Percentiles rank a stretch among this genome's conserved stretches.
phyloP scores from a whole-genome alignment of 1,140 invertebrate species.

The Zaprionus camerounensis region DNA sequence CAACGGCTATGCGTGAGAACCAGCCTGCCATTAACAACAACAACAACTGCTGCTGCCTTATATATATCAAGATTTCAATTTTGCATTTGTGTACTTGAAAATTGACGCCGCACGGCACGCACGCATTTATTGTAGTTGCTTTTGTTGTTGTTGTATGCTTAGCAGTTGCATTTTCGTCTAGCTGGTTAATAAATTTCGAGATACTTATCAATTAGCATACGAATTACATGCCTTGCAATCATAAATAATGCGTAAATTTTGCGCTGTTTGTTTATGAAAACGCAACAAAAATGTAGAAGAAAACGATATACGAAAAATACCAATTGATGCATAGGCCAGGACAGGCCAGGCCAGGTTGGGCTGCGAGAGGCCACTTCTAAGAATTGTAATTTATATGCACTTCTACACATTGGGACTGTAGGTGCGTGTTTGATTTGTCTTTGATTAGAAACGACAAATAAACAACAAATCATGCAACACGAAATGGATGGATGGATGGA shows the following conservation, averaged over 20 bases:
- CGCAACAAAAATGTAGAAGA: slow-evolving; percentile 36
- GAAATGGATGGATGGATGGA: slow-evolving; percentile 36
- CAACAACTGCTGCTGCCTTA: slow-evolving; percentile 58
- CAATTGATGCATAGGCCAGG: slow-evolving; percentile 65
- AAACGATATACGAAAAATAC: slow-evolving; percentile 32
- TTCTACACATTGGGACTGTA: slow-evolving; percentile 72
- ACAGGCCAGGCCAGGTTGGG: slow-evolving; percentile 5
- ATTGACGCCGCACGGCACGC: slow-evolving; percentile 76
- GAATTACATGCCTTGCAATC: slow-evolving; percentile 83
- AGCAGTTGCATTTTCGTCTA: slow-evolving; percentile 37
- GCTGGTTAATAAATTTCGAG: slow-evolving; percentile 81
- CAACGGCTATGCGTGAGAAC: slow-evolving; percentile 74
- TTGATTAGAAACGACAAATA: slow-evolving; percentile 77
- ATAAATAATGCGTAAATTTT: slow-evolving; percentile 82
- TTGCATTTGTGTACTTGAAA: slow-evolving; percentile 81
- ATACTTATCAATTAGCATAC: slow-evolving; percentile 84
- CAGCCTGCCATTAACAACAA: slow-evolving; percentile 51
- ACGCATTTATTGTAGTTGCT: slow-evolving; percentile 68
- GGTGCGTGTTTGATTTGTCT: slow-evolving; percentile 79
- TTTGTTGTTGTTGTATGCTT: slow-evolving; percentile 16
- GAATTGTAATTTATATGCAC: slow-evolving; percentile 79
- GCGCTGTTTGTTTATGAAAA: slow-evolving; percentile 48
- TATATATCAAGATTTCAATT: slow-evolving; percentile 81
- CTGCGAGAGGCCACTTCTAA: slow-evolving; percentile 34
- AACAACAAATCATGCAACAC: slow-evolving; percentile 81